A percentile compares a stretch with the other conserved stretches of the same genome.
Conservation (phyloP, 2,113 vertebrate species). For the Gambusia holbrooki region DNA sequence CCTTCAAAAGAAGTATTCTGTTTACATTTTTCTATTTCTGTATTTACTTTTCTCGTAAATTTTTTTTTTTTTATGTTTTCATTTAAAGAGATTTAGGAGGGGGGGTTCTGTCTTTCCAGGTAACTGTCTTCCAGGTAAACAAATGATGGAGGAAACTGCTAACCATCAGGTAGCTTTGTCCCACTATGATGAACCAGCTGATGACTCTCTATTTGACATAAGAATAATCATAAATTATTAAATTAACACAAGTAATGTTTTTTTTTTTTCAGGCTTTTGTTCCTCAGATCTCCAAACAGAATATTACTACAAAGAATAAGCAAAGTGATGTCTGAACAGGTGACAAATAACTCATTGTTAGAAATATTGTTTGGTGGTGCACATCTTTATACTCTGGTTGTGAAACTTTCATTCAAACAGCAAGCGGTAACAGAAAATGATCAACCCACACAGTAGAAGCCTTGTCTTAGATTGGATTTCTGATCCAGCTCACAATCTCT, state of each 20-base stretch:
- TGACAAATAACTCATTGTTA: not conserved
- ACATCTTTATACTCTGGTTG: not conserved
- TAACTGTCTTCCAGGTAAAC: conserved; percentile 62
- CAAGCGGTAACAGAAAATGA: not conserved
- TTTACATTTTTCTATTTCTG: too few relatives aligned
- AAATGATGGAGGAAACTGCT: not conserved
- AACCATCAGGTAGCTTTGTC: conserved; percentile 37
- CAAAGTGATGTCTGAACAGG: not conserved
- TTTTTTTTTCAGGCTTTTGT: conserved; percentile 1
- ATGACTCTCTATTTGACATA: not conserved
- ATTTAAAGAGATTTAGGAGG: not conserved
- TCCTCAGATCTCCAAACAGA: not conserved
- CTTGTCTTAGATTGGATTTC: not conserved
- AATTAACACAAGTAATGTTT: not conserved
- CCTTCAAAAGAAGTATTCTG: not conserved
- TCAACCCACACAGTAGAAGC: not conserved
- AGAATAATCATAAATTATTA: not conserved
- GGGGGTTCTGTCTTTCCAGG: conserved; percentile 16
- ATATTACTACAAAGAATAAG: not conserved
- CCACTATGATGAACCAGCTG: too few relatives aligned
- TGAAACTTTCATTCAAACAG: not conserved
- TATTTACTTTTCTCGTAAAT: not conserved
- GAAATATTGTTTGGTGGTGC: not conserved
- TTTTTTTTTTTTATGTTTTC: not conserved
- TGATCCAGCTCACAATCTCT: not conserved